A percentile compares a stretch with the other conserved stretches of the same genome.
Conservation (phyloP, 2,113 vertebrate genomes). For the Eulacestoma nigropectus region DNA sequence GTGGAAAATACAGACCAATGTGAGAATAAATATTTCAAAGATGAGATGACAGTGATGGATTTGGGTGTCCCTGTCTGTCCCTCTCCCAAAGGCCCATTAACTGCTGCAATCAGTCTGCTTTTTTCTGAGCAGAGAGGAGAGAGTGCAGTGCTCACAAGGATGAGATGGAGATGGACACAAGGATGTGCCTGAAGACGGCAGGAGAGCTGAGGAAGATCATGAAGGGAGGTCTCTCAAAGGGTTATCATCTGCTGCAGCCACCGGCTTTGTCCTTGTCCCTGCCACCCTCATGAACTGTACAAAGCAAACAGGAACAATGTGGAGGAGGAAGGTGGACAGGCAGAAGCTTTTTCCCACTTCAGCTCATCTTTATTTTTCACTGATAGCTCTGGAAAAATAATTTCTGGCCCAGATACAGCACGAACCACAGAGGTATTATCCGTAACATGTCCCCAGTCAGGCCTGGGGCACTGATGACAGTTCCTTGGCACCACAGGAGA, state of each 20-base stretch:
- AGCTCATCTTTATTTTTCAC: neutral
- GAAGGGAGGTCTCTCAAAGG: neutral
- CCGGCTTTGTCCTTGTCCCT: neutral
- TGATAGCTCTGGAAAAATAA: conserved; percentile 65
- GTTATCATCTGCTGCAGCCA: neutral
- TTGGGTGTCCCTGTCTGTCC: neutral
- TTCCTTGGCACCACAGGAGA: conserved; percentile 63
- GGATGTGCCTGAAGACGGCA: neutral
- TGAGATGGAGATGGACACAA: neutral
- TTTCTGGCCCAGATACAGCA: conserved; percentile 34
- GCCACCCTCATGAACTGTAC: neutral
- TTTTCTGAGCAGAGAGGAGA: neutral
- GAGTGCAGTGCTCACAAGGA: neutral
- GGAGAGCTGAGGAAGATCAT: neutral
- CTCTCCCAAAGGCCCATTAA: accelerated
- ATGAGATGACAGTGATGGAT: neutral
- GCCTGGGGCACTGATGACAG: conserved; percentile 57
- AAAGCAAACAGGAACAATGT: neutral
- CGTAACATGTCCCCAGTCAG: conserved; percentile 13
- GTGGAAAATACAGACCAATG: neutral
- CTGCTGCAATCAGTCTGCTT: neutral
- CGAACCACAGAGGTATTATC: conserved; percentile 58
- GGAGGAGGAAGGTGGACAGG: conserved; percentile 5
- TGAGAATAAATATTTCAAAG: neutral
- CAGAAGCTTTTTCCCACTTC: neutral